Base-by-base conservation (phyloP, 2,888 invertebrate species). In the Chloroclysta siterata region DNA sequence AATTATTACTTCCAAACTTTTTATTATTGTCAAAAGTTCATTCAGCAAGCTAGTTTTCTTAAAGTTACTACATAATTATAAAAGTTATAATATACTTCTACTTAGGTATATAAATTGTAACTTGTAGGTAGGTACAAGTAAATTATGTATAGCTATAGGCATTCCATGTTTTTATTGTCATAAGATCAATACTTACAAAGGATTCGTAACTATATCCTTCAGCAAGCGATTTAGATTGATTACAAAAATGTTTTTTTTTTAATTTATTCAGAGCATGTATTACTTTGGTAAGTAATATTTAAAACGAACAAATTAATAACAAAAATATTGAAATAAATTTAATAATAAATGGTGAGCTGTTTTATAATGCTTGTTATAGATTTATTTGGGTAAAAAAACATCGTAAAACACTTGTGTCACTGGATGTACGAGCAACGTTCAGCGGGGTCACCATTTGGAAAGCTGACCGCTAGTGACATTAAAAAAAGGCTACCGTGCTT, bases 21-120 rank as follows among this genome's bases (percentile, higher is more conserved):
- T 47, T 59, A 6, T 51, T 63, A 63, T 64, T 60, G 64, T 64
- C 56, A 60, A 56, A 39, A 50, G 33, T 54, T 54, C 22, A 28
- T 29, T 29, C 14, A 42, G 47, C 17, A 54, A 50, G 42, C 22
- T 50, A 48, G n/a, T 42, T n/a, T 41, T 10, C 22, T 59, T 51
- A 42, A 29, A 42, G 46, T 46, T 51, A 53, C 14, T 46, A 46
- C 2, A 17, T 15, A 39, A 11, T 11, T 39, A 11, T 46, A 17
- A 11, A 46, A 46, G 14, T 17, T 11, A 46, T 46, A 17, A 17
- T 46, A 14, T 17, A 46, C 11, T 39, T 11, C 36, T 17, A 46
- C 10, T 17, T 17, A 46, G 17, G 33, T 33, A 5, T 22, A 22
- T 22, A 22, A 22, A 22, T 3, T 3, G 2, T n/a, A n/a, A n/a